Conservation (phyloP, 1,140 invertebrate species). For the Cephus cinctus region DNA sequence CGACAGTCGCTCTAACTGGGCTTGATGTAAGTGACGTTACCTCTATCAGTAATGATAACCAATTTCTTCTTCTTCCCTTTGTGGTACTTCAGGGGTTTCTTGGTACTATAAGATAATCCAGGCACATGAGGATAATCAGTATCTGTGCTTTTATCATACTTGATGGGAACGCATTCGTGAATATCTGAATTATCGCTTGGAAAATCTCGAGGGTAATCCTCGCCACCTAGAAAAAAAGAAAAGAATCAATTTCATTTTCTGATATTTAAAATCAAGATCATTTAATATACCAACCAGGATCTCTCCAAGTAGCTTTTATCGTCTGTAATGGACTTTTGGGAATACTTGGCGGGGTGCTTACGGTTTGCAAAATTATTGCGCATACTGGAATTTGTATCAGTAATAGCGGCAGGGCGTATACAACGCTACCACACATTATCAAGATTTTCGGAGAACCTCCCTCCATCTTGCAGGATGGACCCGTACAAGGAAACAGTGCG, state of each 20-base stretch:
- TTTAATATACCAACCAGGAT: background rate
- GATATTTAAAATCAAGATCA: background rate
- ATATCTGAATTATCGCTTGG: constrained; percentile 26
- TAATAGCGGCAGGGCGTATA: constrained; percentile 18
- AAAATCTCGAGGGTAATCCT: constrained; percentile 33
- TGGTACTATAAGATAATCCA: too few relatives aligned
- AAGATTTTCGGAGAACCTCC: constrained; percentile 23
- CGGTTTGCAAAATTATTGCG: constrained; percentile 15
- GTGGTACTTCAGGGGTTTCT: background rate
- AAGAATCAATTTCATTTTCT: background rate
- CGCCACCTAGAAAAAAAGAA: constrained; percentile 24
- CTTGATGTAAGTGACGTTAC: constrained; percentile 16
- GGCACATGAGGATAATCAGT: constrained; percentile 22
- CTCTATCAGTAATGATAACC: constrained; percentile 13
- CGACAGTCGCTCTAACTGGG: too few relatives aligned
- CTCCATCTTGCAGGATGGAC: too few relatives aligned
- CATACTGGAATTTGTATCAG: constrained; percentile 23
- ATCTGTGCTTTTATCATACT: constrained; percentile 21
- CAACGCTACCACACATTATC: constrained; percentile 25
- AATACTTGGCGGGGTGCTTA: constrained; percentile 3
- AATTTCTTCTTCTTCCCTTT: constrained; percentile 16
- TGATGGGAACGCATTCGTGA: constrained; percentile 26
- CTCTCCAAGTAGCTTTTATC: background rate
- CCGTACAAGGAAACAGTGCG: too few relatives aligned
- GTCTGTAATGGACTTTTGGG: background rate